Percentiles rank a stretch among this genome's conserved stretches.
phyloP scores from a whole-genome alignment of 2,797 vertebrate genomes.

The Parauchenoglanis punctatus region DNA sequence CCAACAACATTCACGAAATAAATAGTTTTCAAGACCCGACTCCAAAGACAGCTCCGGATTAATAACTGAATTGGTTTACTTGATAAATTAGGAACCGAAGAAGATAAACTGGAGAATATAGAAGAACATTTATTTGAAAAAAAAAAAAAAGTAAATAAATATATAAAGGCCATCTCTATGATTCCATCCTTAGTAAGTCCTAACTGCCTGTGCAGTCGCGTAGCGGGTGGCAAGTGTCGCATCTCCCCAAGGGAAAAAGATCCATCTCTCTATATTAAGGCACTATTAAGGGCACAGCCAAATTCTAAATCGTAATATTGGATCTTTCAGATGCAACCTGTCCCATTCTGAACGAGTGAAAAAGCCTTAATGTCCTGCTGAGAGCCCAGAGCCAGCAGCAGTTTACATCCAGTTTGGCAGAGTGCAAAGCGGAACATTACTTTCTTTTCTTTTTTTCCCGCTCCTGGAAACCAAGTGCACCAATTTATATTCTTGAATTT shows the following conservation, averaged over 20 bases:
- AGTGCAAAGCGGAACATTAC: slow-evolving; percentile 22
- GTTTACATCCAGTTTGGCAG: slow-evolving; percentile 23
- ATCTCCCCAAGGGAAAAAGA: neutral
- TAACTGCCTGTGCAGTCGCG: neutral
- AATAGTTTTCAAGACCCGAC: neutral
- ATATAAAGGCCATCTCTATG: neutral
- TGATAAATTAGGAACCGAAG: neutral
- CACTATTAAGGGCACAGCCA: neutral
- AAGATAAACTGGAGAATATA: neutral
- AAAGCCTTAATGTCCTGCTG: slow-evolving; percentile 21
- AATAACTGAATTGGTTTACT: neutral
- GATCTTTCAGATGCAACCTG: slow-evolving; percentile 25
- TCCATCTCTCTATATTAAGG: slow-evolving; percentile 27
- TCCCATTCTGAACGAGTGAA: slow-evolving; percentile 22
- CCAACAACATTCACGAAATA: neutral
- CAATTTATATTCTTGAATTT: slow-evolving; percentile 29
- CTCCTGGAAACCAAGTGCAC: neutral
- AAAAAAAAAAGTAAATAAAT: no score
- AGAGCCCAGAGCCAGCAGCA: slow-evolving; percentile 25
- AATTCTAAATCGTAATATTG: slow-evolving; percentile 12
- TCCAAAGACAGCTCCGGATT: neutral
- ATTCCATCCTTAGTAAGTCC: neutral
- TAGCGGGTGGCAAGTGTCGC: slow-evolving; percentile 13
- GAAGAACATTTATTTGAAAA: neutral
- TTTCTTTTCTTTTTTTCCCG: neutral